These are phyloP conservation scores for Elgonia sp. DNA, from an alignment of 2,888 invertebrate genomes.

Conservation along the genomic window DNA sequence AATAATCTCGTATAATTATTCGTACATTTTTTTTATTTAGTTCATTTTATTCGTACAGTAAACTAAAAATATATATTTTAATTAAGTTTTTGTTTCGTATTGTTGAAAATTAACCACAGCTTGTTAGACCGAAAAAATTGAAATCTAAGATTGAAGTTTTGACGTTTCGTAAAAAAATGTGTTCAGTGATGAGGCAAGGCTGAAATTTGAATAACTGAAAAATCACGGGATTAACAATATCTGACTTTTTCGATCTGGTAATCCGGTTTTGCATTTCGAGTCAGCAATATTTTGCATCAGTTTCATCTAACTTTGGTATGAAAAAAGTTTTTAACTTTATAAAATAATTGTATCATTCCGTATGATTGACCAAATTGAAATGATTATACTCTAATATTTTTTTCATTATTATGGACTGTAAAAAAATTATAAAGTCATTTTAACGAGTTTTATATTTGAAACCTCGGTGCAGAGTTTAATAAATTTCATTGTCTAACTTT, in stretches of 20 bases:
- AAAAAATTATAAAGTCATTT: no score
- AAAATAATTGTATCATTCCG: no score
- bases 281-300: not conserved
- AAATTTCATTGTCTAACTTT: no score
- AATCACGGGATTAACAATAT: not conserved
- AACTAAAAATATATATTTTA: not conserved
- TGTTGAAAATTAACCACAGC: not conserved
- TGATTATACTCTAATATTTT: no score
- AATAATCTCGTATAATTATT: no score
- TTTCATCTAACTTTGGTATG: not conserved
- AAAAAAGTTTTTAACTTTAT: no score
- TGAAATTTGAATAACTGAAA: not conserved
- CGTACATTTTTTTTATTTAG: no score
- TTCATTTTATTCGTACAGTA: no score
- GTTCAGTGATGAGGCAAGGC: not conserved
- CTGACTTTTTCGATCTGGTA: not conserved
- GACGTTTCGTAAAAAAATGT: constrained; percentile 5
- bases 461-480: no score
- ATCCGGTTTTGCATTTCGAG: not conserved
- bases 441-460: no score
- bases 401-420: no score
- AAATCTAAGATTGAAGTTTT: constrained; percentile 3
- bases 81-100: not conserved
- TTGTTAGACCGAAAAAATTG: not conserved
- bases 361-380: no score